These are phyloP conservation scores for Pholis gunnellus DNA, from an alignment of 2,113 vertebrate genomes.

Conservation along the genomic window DNA sequence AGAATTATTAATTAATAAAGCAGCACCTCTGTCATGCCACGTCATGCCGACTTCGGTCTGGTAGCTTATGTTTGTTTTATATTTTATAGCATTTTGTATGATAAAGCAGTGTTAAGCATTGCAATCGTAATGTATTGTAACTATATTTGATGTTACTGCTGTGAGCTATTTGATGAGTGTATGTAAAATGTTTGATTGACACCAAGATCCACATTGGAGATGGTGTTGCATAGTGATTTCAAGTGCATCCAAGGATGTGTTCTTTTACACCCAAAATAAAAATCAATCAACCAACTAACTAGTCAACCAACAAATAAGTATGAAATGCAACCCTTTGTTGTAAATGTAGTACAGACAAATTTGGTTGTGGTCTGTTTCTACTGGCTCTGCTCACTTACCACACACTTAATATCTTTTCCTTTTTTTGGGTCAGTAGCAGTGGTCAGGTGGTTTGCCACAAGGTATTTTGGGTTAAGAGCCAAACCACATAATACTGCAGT, in stretches of 20 bases:
- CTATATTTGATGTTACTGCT: neutral
- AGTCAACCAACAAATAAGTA: neutral
- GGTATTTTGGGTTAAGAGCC: slow-evolving; percentile 47
- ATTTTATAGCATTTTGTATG: neutral
- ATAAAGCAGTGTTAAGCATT: neutral
- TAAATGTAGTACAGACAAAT: neutral
- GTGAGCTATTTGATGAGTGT: neutral
- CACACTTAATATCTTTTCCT: slow-evolving; percentile 12
- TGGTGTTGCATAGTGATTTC: neutral
- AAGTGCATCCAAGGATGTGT: neutral
- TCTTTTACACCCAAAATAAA: neutral
- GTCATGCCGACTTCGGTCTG: neutral
- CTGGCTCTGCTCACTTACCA: slow-evolving; percentile 30
- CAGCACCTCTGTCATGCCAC: neutral
- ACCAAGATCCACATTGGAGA: neutral
- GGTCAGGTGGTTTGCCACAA: slow-evolving; percentile 59
- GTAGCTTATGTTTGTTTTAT: neutral
- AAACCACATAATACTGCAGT: slow-evolving; percentile 41
- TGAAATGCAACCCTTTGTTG: neutral
- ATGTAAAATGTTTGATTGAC: neutral
- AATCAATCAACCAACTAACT: neutral
- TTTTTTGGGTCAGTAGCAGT: slow-evolving; percentile 26
- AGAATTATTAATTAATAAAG: too few species aligned
- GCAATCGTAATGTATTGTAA: neutral
- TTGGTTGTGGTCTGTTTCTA: slow-evolving; percentile 9